Percentiles rank a stretch among this genome's conserved stretches.
These are phyloP conservation scores for Saxicola maurus DNA, from an alignment of 2,797 vertebrate species.

Conservation along the genomic window DNA sequence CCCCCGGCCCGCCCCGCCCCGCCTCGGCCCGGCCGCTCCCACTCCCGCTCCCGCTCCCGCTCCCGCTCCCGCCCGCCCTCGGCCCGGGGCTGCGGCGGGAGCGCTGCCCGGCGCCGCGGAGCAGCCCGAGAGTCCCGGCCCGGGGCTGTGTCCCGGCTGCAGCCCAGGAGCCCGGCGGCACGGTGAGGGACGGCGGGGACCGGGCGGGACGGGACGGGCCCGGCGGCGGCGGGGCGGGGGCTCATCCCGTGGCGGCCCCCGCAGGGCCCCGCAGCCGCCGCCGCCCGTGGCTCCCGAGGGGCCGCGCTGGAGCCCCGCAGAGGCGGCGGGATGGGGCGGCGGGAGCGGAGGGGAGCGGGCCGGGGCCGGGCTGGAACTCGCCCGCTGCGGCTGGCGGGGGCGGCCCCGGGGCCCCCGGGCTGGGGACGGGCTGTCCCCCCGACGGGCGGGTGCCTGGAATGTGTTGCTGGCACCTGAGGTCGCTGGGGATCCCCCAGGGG, in stretches of 20 bases:
- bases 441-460: neutral
- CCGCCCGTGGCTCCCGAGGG: neutral
- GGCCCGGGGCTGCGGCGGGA: neutral
- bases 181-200: neutral
- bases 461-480: neutral
- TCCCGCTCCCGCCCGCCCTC: neutral
- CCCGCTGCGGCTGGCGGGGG: neutral
- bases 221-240: neutral
- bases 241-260: neutral
- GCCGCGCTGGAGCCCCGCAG: neutral
- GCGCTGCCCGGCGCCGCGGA: neutral
- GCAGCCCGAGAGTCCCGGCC: neutral
- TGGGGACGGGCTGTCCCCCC: neutral
- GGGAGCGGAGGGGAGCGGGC: neutral
- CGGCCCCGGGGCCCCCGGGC: neutral
- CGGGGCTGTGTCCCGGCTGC: neutral
- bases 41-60: neutral
- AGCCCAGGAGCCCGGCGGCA: neutral
- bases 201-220: neutral
- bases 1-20: neutral
- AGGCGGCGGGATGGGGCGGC: neutral
- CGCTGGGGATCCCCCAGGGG: neutral
- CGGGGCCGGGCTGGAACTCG: neutral
- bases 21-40: neutral
- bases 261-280: neutral